Evolutionary conservation across 2,797 vertebrate genomes (phyloP), one percentile per base, ranked within the genome.

Genomic region (Poeciliopsis paucimaculata): DNA sequence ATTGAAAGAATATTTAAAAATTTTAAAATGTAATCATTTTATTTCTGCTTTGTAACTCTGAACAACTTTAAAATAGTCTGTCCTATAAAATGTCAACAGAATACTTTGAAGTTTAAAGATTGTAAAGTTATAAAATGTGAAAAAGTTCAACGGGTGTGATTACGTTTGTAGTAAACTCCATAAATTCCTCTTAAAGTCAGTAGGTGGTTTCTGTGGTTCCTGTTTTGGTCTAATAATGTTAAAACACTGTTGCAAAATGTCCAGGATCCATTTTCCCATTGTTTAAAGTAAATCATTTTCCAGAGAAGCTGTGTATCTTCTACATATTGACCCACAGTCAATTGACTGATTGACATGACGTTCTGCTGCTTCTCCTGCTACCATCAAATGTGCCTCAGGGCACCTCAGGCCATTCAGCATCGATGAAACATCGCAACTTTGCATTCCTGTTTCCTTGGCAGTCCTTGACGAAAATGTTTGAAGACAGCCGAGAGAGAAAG

Each of bases 261-360:
- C 76, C 49, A 72, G n/a, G 36, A 36, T 57, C 75, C 70, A 23
- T 41, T 16, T 28, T 46, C 13, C 39, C 46, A 31, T 36, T 10
- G 20, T 20, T 73, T 72, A n/a, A 51, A 72, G 28, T 64, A 18
- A 46, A 66, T 41, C 31, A 43, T 6, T 6, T 72, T 20, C 47
- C 53, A 8, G 8, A 13, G 41, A 75, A 73, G 64, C 36, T 71
- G 36, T 26, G n/a, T 49, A 15, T 70, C 77, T 15, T 72, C 64
- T 73, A 71, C 16, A 43, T 68, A 62, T 76, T 72, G 82, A 66
- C 41, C 45, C 39, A 78, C 82, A 77, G 51, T 66, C 80, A 89
- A 75, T 53, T 78, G 81, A 82, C 83, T 76, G 80, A 87, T 15
- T 76, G 83, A 87, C 47, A 75, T 77, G 87, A 89, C 83, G 83